phyloP scores from a whole-genome alignment of 2,797 vertebrate genomes.

The Gadopsis bispinosus region DNA sequence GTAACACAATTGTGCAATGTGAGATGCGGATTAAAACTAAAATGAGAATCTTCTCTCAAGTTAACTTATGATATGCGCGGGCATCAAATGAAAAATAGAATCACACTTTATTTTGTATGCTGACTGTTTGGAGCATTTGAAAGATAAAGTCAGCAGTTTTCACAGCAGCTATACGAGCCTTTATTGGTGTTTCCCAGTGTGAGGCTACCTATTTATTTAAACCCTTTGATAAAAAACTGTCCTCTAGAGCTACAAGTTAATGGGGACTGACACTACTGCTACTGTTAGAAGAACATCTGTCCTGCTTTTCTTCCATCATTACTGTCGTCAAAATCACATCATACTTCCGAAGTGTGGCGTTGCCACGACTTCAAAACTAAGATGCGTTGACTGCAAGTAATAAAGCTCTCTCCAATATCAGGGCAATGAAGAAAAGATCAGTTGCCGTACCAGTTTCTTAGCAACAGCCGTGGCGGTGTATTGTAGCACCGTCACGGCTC shows the following conservation, averaged over 20 bases:
- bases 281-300: not conserved
- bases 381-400: slow-evolving; percentile 33
- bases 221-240: slow-evolving; percentile 3
- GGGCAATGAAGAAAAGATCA: slow-evolving; percentile 52
- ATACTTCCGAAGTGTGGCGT: not conserved
- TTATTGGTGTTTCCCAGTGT: not conserved
- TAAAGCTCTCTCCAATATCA: slow-evolving; percentile 45
- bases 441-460: slow-evolving; percentile 53
- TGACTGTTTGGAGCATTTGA: not conserved
- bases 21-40: slow-evolving; percentile 1
- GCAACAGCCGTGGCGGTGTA: slow-evolving; percentile 54
- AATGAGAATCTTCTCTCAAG: not conserved
- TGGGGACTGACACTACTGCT: not conserved
- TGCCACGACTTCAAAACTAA: slow-evolving; percentile 33
- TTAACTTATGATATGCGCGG: not conserved
- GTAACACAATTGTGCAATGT: not conserved
- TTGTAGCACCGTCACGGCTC: slow-evolving; percentile 37
- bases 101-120: not conserved
- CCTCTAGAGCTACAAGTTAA: not conserved
- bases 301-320: slow-evolving; percentile 6
- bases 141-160: not conserved
- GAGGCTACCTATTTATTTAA: slow-evolving; percentile 6
- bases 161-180: not conserved
- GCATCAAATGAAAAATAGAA: not conserved
- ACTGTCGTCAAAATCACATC: not conserved